phyloP scores from a whole-genome alignment of 2,113 vertebrate genomes.

The Clarias magur region DNA sequence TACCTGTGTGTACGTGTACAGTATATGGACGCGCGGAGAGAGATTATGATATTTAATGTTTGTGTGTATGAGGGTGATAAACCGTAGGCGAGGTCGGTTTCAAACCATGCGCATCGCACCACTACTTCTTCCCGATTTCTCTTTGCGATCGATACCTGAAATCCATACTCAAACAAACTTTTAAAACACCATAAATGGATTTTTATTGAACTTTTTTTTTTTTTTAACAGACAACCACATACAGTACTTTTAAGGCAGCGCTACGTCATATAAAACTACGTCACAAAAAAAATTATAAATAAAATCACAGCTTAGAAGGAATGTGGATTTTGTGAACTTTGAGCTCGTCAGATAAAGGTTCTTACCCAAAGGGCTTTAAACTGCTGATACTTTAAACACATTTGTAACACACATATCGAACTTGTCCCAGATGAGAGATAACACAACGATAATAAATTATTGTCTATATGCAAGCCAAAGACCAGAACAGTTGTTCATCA shows the following conservation, averaged over 20 bases:
- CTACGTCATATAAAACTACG: constrained; percentile 69
- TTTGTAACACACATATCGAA: not conserved
- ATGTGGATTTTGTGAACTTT: constrained; percentile 43
- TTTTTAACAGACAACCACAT: constrained; percentile 69
- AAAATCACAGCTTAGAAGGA: constrained; percentile 58
- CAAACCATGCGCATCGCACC: not conserved
- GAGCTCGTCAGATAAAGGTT: not conserved
- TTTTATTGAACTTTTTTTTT: constrained; percentile 73
- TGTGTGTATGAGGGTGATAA: not conserved
- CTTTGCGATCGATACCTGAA: constrained; percentile 39
- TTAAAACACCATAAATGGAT: constrained; percentile 67
- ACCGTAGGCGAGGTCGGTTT: not conserved
- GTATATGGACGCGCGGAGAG: not conserved
- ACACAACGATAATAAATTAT: not conserved
- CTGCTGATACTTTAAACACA: not conserved
- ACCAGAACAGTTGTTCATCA: not conserved
- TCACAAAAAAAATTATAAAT: constrained; percentile 60
- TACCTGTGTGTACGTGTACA: constrained; percentile 43
- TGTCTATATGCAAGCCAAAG: not conserved
- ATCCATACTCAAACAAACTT: constrained; percentile 57
- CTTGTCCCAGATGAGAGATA: not conserved
- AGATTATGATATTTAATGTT: not conserved
- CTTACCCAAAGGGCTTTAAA: not conserved
- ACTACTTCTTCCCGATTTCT: not conserved
- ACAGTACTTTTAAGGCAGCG: constrained; percentile 66